Percentiles rank a stretch among this genome's conserved stretches.
phyloP scores from a whole-genome alignment of 2,888 invertebrate species.

The Agriopis aurantiaria region DNA sequence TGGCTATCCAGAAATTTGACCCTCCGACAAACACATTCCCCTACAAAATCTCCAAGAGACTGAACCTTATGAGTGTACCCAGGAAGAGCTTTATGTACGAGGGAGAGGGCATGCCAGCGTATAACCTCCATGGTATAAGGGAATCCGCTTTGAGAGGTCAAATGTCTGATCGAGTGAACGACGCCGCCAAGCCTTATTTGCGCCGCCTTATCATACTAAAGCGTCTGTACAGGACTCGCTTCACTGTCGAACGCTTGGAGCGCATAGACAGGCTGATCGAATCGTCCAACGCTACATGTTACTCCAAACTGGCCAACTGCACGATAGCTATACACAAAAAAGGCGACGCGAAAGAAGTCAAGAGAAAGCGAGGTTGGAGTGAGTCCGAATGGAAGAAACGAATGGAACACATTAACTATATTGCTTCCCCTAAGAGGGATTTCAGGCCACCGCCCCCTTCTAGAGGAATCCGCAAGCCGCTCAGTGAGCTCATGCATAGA shows the following conservation, averaged over 20 bases:
- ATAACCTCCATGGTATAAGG: neutral
- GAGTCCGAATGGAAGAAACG: conserved; percentile 78
- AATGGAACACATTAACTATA: conserved; percentile 72
- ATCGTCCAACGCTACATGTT: conserved; percentile 66
- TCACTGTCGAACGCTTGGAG: neutral
- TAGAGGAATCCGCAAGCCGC: conserved; percentile 26
- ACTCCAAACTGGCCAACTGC: conserved; percentile 73
- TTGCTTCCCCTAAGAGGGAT: conserved; percentile 65
- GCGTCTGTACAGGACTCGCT: neutral
- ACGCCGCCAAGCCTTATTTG: conserved; percentile 19
- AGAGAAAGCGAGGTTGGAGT: conserved; percentile 70
- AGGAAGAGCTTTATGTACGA: neutral
- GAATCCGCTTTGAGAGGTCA: conserved; percentile 6
- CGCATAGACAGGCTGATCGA: conserved; percentile 70
- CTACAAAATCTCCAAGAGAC: conserved; percentile 10
- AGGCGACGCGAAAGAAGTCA: conserved; percentile 63
- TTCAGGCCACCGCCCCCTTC: conserved; percentile 53
- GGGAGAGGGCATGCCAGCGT: conserved; percentile 16
- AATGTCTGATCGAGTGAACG: conserved; percentile 1
- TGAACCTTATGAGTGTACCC: conserved; percentile 10
- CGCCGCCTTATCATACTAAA: conserved; percentile 36
- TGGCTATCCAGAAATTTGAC: conserved; percentile 2
- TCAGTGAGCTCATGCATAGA: neutral
- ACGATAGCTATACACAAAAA: conserved; percentile 65
- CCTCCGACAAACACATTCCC: conserved; percentile 11